phyloP scores from a whole-genome alignment of 2,888 invertebrate genomes.

The Sthenelais limicola region DNA sequence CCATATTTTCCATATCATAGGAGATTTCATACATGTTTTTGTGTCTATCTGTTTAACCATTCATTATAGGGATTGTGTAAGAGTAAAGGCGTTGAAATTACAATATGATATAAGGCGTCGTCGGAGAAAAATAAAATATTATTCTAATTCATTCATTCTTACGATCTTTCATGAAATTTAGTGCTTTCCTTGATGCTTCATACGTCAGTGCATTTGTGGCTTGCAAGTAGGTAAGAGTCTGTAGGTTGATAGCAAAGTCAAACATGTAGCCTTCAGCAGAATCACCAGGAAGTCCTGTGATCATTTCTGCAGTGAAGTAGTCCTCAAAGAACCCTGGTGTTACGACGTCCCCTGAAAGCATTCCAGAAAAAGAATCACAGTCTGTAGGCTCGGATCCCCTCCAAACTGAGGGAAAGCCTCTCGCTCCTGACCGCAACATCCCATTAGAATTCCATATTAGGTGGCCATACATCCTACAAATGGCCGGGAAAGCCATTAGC shows the following conservation, averaged over 20 bases:
- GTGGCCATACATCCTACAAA: too few relatives aligned
- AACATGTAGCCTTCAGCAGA: slow-evolving; percentile 94
- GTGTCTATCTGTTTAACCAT: too few relatives aligned
- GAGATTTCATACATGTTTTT: too few relatives aligned
- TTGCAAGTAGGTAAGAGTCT: slow-evolving; percentile 89
- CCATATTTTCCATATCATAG: too few relatives aligned
- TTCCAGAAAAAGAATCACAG: neutral
- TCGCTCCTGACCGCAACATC: too few relatives aligned
- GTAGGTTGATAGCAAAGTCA: slow-evolving; percentile 96
- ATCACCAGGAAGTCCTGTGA: slow-evolving; percentile 73
- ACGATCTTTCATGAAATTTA: slow-evolving; percentile 85
- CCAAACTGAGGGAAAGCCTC: too few relatives aligned
- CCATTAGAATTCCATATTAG: too few relatives aligned
- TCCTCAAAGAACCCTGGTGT: slow-evolving; percentile 74
- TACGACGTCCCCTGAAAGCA: slow-evolving; percentile 74
- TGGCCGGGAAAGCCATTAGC: too few relatives aligned
- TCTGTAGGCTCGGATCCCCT: neutral
- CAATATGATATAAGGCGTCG: too few relatives aligned
- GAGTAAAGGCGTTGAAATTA: too few relatives aligned
- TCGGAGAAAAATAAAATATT: neutral
- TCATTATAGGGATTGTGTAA: too few relatives aligned
- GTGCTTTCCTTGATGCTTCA: slow-evolving; percentile 83
- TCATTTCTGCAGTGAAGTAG: slow-evolving; percentile 70
- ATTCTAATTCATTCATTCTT: slow-evolving; percentile 38
- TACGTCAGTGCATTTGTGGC: slow-evolving; percentile 87